Evolutionary conservation across 2,113 vertebrate species (phyloP).

Genomic region (Arenaria interpres): DNA sequence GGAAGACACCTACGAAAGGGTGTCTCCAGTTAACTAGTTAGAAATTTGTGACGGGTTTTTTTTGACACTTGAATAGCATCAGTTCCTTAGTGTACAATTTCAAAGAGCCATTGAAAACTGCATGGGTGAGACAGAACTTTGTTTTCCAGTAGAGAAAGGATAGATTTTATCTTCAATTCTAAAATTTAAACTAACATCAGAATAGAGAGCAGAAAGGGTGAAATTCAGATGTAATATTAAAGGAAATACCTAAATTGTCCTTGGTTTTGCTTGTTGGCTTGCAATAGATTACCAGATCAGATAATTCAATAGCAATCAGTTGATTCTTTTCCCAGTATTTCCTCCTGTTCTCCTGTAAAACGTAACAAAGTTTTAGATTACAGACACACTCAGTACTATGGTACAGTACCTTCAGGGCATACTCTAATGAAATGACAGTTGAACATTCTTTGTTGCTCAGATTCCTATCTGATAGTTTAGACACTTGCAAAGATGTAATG

Average conservation of each 20-base stretch:
- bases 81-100: background rate
- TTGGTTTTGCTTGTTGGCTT: conserved; percentile 95
- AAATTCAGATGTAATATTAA: background rate
- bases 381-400: background rate
- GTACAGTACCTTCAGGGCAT: background rate
- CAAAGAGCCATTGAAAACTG: background rate
- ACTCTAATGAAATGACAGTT: background rate
- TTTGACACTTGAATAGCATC: background rate
- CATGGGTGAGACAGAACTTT: background rate
- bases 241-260: conserved; percentile 85
- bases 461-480: background rate
- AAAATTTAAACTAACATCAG: background rate
- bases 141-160: background rate
- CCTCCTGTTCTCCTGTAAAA: conserved; percentile 81
- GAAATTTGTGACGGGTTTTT: background rate
- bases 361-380: background rate
- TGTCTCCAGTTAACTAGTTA: background rate
- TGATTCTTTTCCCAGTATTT: conserved; percentile 88
- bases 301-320: conserved; percentile 93
- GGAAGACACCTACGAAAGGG: background rate
- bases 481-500: background rate
- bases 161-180: background rate
- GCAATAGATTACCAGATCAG: conserved; percentile 94
- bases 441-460: background rate
- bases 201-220: background rate